These are phyloP conservation scores for Trichacis sp. DNA, from an alignment of 2,888 invertebrate species.

Conservation along the genomic window DNA sequence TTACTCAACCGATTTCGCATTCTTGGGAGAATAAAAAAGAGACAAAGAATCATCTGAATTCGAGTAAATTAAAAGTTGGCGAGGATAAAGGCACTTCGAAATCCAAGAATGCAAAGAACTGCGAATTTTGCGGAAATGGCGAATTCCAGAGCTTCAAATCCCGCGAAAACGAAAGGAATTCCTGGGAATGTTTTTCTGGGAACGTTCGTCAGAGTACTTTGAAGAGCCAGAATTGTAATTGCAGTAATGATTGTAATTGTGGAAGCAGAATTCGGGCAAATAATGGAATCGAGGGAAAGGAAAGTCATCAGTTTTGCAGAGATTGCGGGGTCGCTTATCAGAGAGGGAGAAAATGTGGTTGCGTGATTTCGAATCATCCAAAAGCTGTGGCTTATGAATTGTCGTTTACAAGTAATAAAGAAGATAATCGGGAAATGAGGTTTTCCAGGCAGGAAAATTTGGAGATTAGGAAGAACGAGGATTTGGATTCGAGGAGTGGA, in stretches of 20 bases:
- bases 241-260: constrained; percentile 49
- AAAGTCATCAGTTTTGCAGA: constrained; percentile 52
- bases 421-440: constrained; percentile 27
- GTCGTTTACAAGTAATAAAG: constrained; percentile 58
- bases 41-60: constrained; percentile 61
- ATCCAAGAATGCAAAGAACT: constrained; percentile 16
- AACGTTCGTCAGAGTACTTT: background rate
- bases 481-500: constrained; percentile 29
- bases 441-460: constrained; percentile 16
- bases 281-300: constrained; percentile 30
- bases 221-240: constrained; percentile 38
- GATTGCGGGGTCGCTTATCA: constrained; percentile 56
- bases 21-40: constrained; percentile 52
- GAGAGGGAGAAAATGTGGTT: constrained; percentile 53
- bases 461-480: constrained; percentile 25
- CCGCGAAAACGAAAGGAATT: constrained; percentile 5
- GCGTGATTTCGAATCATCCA: constrained; percentile 53
- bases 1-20: background rate
- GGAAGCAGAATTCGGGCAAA: constrained; percentile 30
- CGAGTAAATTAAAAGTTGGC: constrained; percentile 52
- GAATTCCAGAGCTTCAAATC: background rate
- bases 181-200: background rate
- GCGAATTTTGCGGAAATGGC: constrained; percentile 19
- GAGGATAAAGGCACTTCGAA: constrained; percentile 15
- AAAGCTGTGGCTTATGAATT: constrained; percentile 70